These are phyloP conservation scores for Brachypterus glaber DNA, from an alignment of 2,888 invertebrate genomes.

Conservation along the genomic window DNA sequence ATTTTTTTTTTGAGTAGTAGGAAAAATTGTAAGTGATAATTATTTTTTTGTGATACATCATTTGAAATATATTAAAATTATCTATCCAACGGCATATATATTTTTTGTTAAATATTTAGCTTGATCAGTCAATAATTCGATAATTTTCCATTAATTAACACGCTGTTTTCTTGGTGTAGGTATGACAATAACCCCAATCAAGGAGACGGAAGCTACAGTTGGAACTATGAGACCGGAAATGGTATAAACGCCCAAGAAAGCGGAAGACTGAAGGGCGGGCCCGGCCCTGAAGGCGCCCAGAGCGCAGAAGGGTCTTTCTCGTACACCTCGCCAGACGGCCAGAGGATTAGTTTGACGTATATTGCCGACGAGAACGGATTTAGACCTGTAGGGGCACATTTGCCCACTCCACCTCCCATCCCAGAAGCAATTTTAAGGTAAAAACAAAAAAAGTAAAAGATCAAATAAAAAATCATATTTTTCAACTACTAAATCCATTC, in stretches of 20 bases:
- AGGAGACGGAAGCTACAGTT: conserved; percentile 34
- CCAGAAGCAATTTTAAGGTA: conserved; percentile 48
- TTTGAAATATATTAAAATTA: too few relatives aligned
- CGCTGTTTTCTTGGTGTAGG: conserved; percentile 9
- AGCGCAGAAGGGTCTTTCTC: conserved; percentile 47
- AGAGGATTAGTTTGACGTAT: conserved; percentile 46
- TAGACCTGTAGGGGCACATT: conserved; percentile 46
- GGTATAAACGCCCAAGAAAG: conserved; percentile 32
- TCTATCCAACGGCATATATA: too few relatives aligned
- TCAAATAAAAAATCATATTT: not conserved
- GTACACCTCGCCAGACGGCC: conserved; percentile 51
- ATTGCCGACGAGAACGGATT: conserved; percentile 52
- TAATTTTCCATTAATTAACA: too few relatives aligned
- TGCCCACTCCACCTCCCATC: conserved; percentile 52
- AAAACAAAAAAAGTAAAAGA: conserved; percentile 1
- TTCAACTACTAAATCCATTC: too few relatives aligned
- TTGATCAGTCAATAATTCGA: not conserved
- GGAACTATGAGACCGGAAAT: conserved; percentile 49
- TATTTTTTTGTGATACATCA: too few relatives aligned
- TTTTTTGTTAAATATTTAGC: too few relatives aligned
- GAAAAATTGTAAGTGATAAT: too few relatives aligned
- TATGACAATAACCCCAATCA: conserved; percentile 32
- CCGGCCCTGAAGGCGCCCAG: conserved; percentile 35
- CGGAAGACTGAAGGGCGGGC: conserved; percentile 39
- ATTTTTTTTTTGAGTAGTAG: too few relatives aligned